Percentiles rank a stretch among this genome's conserved stretches.
Evolutionary conservation across 2,113 vertebrate species (phyloP).

Genomic region (Lagopus leucura): DNA sequence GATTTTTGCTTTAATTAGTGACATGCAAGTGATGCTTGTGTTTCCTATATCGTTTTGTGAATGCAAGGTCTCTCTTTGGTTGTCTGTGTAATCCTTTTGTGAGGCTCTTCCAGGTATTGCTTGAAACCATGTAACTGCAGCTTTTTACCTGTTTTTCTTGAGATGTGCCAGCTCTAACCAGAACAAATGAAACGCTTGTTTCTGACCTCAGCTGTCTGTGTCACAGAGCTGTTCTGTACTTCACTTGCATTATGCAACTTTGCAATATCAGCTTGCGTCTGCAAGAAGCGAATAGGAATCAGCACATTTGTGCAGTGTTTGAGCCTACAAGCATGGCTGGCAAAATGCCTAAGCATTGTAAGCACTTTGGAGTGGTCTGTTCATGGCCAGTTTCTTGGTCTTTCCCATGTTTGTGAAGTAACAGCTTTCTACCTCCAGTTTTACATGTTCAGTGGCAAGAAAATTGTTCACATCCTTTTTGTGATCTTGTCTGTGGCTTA

Average conservation of each 20-base stretch:
- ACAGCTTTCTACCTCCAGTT: not conserved
- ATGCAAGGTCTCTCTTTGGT: fast-evolving
- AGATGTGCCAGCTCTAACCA: not conserved
- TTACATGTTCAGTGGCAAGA: not conserved
- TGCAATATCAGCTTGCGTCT: not conserved
- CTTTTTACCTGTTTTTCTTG: not conserved
- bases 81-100: not conserved
- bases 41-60: fast-evolving
- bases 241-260: not conserved
- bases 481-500: not conserved
- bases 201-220: not conserved
- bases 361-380: not conserved
- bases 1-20: fast-evolving
- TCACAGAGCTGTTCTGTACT: not conserved
- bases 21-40: fast-evolving
- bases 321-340: not conserved
- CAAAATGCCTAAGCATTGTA: not conserved
- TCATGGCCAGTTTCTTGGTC: not conserved
- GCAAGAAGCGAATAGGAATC: not conserved
- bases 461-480: not conserved
- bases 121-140: not conserved
- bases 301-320: not conserved
- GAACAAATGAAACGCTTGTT: not conserved
- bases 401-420: not conserved
- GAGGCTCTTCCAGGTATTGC: not conserved